Evolutionary conservation across 1,140 invertebrate species (phyloP), one percentile per base, ranked within the genome.

Genomic region (Drosophila pachea): DNA sequence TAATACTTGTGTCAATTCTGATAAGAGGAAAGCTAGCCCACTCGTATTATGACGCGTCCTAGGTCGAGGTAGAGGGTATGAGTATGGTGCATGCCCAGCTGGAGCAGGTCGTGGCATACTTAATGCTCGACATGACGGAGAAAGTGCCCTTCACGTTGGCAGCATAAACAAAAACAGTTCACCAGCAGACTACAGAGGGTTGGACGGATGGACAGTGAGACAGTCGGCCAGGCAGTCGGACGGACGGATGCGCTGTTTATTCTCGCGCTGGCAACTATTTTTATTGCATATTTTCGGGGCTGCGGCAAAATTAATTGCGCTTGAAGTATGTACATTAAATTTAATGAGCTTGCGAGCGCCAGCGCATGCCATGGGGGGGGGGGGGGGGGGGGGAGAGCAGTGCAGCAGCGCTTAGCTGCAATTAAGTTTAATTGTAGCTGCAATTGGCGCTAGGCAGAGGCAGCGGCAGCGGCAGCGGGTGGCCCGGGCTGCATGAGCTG

Each of bases 311-410:
- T 79, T 84, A 84, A 83, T 83, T 86, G 81, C 81, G 73, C 79
- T 84, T 76, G 68, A 83, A 74, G 79, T 83, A 78, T 83, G 79
- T 70, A 67, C 79, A 79, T 83, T 83, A 76, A 84, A 82, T 74
- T 72, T 83, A 83, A 83, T 84, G 79, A 84, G 79, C 76, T 76
- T 52, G 49, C 68, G 58, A 72, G 60, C 35, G 53, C 47, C 36
- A 42, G 32, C 32, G 32, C n/a, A 42, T 31, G 63, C 40, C 53
- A 36, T 16, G 53, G 14, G 16, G 32, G 16, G 42, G 36, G 3
- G 8, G n/a, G 29, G 40, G 40, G 8, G 9, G 6, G 40, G 12
- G 7, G 9, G 40, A 43, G 9, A 33, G 40, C 40, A 14, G 16
- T 43, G 49, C 7, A 38, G 49, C 14, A 49, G 50, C 61, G 59